A percentile compares a stretch with the other conserved stretches of the same genome.
These are phyloP conservation scores for Isotomurus palustris DNA, from an alignment of 2,888 invertebrate species.

Conservation along the genomic window DNA sequence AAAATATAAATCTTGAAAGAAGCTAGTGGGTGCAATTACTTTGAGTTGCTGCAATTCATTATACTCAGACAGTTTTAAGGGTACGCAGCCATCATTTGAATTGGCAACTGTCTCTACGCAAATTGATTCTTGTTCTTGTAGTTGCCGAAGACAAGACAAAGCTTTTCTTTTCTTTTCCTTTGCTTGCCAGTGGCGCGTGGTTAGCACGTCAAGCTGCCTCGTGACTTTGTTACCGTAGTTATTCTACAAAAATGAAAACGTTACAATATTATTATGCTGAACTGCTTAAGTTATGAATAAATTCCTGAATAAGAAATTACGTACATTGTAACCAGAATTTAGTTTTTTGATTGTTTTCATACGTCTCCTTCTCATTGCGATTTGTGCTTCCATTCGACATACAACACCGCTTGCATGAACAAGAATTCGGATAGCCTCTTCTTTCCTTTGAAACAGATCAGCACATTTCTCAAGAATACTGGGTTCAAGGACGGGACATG, in stretches of 20 bases:
- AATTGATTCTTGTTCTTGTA: not conserved
- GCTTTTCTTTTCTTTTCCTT: not conserved
- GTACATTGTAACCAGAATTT: too few species aligned
- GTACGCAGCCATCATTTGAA: not conserved
- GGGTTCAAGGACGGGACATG: not conserved
- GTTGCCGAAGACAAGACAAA: not conserved
- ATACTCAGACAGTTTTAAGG: slow-evolving; percentile 11
- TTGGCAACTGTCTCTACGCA: not conserved
- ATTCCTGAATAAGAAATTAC: too few species aligned
- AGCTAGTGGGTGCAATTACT: slow-evolving; percentile 9
- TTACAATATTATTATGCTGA: too few species aligned
- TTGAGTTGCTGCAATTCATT: slow-evolving; percentile 14
- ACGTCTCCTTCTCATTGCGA: slow-evolving; percentile 1
- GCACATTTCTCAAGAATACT: not conserved
- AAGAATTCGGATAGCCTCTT: not conserved
- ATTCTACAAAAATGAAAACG: too few species aligned
- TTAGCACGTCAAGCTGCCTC: not conserved
- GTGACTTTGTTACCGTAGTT: too few species aligned
- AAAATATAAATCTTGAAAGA: not conserved
- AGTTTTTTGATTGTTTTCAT: not conserved
- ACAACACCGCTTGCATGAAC: not conserved
- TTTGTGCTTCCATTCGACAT: not conserved
- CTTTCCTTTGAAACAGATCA: not conserved
- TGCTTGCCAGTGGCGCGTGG: not conserved
- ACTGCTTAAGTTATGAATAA: too few species aligned